A percentile compares a stretch with the other conserved stretches of the same genome.
phyloP scores from a whole-genome alignment of 2,888 invertebrate genomes.

The Thera obeliscata region DNA sequence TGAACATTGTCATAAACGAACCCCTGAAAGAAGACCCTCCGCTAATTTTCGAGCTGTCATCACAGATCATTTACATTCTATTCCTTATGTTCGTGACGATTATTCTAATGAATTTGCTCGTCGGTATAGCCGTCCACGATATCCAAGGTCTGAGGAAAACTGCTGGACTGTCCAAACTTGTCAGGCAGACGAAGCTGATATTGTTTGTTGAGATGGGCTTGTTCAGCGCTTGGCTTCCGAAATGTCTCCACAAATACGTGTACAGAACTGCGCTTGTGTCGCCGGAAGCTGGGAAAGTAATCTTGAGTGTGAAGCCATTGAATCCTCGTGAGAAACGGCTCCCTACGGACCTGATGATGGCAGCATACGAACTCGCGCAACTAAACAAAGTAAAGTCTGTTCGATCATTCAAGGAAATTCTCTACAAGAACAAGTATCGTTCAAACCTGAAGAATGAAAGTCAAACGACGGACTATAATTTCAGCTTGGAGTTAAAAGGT shows the following conservation, averaged over 20 bases:
- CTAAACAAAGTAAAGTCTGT: constrained; percentile 87
- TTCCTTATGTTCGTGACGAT: constrained; percentile 93
- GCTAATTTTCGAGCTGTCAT: constrained; percentile 89
- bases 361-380: constrained; percentile 92
- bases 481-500: constrained; percentile 84
- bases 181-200: constrained; percentile 92
- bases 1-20: constrained; percentile 90
- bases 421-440: constrained; percentile 84
- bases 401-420: constrained; percentile 85
- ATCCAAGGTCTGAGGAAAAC: constrained; percentile 94
- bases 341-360: constrained; percentile 90
- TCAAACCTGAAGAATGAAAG: constrained; percentile 86
- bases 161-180: constrained; percentile 92
- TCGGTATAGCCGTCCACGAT: constrained; percentile 94
- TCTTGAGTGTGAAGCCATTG: constrained; percentile 91
- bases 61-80: constrained; percentile 91
- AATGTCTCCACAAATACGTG: constrained; percentile 88
- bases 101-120: constrained; percentile 92
- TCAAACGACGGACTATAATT: constrained; percentile 70
- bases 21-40: constrained; percentile 88
- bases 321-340: constrained; percentile 92
- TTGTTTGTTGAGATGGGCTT: constrained; percentile 92
- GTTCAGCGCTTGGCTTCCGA: constrained; percentile 90
- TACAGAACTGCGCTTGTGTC: constrained; percentile 92
- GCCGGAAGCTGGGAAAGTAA: constrained; percentile 92